A percentile compares a stretch with the other conserved stretches of the same genome.
Evolutionary conservation across 2,113 vertebrate species (phyloP).

Genomic region (Todiramphus chloris): DNA sequence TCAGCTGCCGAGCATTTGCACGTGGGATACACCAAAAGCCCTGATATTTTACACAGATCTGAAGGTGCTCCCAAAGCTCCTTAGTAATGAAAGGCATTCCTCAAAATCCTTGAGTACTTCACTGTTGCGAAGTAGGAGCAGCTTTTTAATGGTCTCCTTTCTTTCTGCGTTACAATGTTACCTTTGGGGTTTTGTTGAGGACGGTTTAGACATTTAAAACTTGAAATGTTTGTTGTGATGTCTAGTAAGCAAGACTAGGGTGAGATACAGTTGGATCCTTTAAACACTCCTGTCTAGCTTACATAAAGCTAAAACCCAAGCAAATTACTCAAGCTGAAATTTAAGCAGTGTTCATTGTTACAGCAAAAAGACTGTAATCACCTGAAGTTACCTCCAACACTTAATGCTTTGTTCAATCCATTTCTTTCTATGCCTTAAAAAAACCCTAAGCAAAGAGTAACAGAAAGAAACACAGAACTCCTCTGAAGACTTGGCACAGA

Average conservation of each 20-base stretch:
- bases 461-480: not conserved
- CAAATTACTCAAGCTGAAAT: not conserved
- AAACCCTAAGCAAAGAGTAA: not conserved
- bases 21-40: not conserved
- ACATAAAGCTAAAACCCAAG: not conserved
- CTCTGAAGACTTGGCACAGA: not conserved
- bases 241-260: not conserved
- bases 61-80: not conserved
- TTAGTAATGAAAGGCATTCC: not conserved
- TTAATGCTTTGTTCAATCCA: not conserved
- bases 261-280: accelerated
- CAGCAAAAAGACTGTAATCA: not conserved
- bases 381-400: not conserved
- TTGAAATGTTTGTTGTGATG: not conserved
- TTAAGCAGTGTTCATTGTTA: not conserved
- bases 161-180: not conserved
- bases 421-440: not conserved
- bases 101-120: not conserved
- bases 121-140: not conserved
- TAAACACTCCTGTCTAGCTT: not conserved
- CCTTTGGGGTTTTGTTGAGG: not conserved
- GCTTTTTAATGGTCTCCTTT: not conserved
- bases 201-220: not conserved
- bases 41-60: not conserved
- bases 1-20: not conserved